Evolutionary conservation across 2,888 invertebrate genomes (phyloP).

Genomic region (Furcula furcula): DNA sequence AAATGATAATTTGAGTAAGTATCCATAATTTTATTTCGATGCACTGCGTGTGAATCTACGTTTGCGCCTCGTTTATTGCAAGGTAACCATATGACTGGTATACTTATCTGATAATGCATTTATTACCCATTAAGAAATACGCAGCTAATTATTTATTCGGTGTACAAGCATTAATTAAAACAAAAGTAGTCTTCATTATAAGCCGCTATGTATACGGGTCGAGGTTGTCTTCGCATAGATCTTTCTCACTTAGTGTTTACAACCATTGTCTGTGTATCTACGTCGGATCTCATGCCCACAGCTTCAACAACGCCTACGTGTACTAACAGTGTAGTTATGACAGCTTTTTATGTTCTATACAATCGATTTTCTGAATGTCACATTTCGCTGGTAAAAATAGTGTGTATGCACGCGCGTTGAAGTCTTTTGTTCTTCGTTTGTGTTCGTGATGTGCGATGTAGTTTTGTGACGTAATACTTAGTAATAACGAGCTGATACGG

Average conservation of each 20-base stretch:
- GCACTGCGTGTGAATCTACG: too few relatives aligned
- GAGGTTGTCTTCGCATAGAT: conserved; percentile 16
- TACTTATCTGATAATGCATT: too few relatives aligned
- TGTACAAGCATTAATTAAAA: background rate
- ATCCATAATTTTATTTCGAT: too few relatives aligned
- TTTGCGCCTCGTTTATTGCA: too few relatives aligned
- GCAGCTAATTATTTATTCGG: too few relatives aligned
- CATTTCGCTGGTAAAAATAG: background rate
- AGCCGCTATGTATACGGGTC: conserved; percentile 15
- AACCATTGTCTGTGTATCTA: conserved; percentile 27
- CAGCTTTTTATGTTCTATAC: background rate
- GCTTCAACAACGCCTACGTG: conserved; percentile 9
- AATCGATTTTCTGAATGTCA: background rate
- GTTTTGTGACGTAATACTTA: too few relatives aligned
- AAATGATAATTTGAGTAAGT: too few relatives aligned
- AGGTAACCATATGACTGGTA: too few relatives aligned
- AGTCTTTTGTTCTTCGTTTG: conserved; percentile 22
- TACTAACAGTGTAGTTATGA: conserved; percentile 1
- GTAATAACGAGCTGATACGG: too few relatives aligned
- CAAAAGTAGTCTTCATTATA: background rate
- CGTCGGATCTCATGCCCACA: conserved; percentile 9
- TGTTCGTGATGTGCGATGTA: too few relatives aligned
- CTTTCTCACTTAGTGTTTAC: conserved; percentile 8
- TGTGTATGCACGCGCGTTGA: conserved; percentile 13
- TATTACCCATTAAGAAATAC: too few relatives aligned